Evolutionary conservation across 2,113 vertebrate species (phyloP), one percentile per base, ranked within the genome.

Genomic region (Oncorhynchus gorbuscha): DNA sequence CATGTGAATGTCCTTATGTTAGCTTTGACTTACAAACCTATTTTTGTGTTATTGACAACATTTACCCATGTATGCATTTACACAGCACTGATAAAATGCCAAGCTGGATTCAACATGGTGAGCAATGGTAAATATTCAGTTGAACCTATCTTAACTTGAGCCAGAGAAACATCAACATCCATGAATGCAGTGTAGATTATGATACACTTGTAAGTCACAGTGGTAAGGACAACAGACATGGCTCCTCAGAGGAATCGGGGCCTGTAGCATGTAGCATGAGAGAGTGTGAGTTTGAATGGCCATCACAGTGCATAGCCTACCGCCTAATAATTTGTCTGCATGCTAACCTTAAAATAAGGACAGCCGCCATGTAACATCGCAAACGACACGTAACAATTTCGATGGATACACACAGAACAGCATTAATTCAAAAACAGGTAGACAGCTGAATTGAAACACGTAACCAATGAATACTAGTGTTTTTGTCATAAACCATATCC

Each of bases 381-480:
- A 69, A 69, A 69, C 26, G 39, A 12, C 39, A 45, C 39, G 9
- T 11, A 32, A 69, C 24, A 16, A 8, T 69, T 69, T 39, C 3
- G 18, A 32, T 45, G 39, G 32, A 18, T 20, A 12, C 67, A 45
- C 7, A 69, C 16, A 32, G 18, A 69, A 69, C 39, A 67, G 26
- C 51, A 35, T 55, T 1, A 55, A 55, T 7, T 16, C 90, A 92
- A 85, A 85, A 90, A 87, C 61, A 18, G 39, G 39, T 45, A 45
- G 51, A 55, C 51, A 55, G 51, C 51, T 55, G 51, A 16, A 1
- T 55, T 18, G 16, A 14, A 55, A 55, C 51, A 55, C 4, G 12
- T 18, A 4, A 55, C 16, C 16, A 18, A 18, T 14, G 5, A 14
- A 55, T 55, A 55, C 51, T 55, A 5, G 12, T 71, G 5, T 35